Conservation (phyloP, 2,113 vertebrate genomes). For the Gulo gulo region DNA sequence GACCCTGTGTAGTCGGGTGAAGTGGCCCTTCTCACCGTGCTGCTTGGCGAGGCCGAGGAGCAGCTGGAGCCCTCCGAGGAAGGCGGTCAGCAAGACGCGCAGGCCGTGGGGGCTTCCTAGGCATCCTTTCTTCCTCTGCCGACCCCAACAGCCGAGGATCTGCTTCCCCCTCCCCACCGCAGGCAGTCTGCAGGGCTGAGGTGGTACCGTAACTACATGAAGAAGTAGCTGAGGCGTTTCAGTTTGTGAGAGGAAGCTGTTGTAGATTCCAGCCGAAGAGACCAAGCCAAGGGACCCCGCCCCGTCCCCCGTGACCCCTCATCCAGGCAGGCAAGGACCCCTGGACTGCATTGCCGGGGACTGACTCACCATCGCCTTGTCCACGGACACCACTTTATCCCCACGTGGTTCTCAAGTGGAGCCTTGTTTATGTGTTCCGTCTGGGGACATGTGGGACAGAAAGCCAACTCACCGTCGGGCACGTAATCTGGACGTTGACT, state of each 20-base stretch:
- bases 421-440: background rate
- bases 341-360: accelerated
- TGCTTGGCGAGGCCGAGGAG: background rate
- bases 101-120: accelerated
- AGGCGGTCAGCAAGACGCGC: background rate
- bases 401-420: background rate
- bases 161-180: background rate
- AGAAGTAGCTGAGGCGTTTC: background rate
- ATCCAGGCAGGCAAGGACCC: accelerated
- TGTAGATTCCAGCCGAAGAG: background rate
- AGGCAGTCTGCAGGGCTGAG: accelerated
- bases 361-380: accelerated
- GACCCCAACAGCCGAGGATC: background rate
- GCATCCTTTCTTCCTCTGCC: background rate
- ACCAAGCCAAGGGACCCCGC: background rate
- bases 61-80: background rate
- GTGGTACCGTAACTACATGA: background rate
- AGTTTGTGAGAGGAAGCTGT: background rate
- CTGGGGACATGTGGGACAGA: background rate
- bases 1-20: accelerated
- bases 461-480: background rate
- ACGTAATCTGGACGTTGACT: background rate
- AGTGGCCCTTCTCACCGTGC: background rate
- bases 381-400: background rate
- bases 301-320: background rate